Evolutionary conservation across 2,888 invertebrate genomes (phyloP), one percentile per base, ranked within the genome.

Genomic region (Petrophora chlorosata): DNA sequence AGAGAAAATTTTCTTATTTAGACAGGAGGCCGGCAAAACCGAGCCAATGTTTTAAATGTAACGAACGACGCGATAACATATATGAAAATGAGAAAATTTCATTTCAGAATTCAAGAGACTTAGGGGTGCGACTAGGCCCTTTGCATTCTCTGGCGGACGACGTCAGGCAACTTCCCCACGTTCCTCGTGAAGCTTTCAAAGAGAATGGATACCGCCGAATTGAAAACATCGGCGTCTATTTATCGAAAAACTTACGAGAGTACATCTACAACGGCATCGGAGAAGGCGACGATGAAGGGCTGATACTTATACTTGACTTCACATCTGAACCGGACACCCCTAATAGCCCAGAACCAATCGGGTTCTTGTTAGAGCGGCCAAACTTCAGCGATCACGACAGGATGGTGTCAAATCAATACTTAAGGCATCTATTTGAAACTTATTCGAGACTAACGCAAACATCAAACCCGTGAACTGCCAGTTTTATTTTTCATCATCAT

Each of bases 241-340:
- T 76, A 3, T 76, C 82, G 0, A 59, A 63, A 5, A 73, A 68
- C 33, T 36, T 81, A 1, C 53, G 69, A 0, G 58, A 76, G 7
- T 79, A 65, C 40, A 45, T 78, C 0, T 63, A 59, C 15, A 8
- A 65, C 12, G 56, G 63, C 1, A 40, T 55, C 3, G 73, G 69
- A 0, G 48, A 65, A 3, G 59, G 67, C 0, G 28, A 42, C 0
- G 76, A 73, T 1, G 74, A 79, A 54, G 79, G 72, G 0, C 34
- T 69, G 0, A 26, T 76, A 1, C 9, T 81, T 0, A 69, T 61
- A 0, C 26, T 78, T 0, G 26, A 56, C 13, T 73, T 63, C 26
- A 45, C 58, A 28, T 42, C 29, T 9, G 32, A 23, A 8, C 8
- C 12, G 14, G 13, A 23, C 10, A 22, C 22, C 8, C 22, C 42